Base-by-base conservation (phyloP, 2,113 vertebrate genomes). In the Jaculus jaculus region DNA sequence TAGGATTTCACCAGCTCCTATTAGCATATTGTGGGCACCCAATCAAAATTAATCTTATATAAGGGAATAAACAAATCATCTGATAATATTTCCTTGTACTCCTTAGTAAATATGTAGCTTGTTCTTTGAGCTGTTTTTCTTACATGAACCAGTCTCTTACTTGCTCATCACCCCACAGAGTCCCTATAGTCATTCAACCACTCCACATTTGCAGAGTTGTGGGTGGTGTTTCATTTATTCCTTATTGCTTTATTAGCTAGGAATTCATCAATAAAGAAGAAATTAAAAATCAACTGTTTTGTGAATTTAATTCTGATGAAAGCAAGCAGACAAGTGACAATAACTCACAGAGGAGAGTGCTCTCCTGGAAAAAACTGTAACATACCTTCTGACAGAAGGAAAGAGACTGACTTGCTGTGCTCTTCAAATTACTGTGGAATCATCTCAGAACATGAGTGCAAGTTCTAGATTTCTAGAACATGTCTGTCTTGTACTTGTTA, bases 31-130 rank as follows among this genome's bases (percentile, higher is more conserved):
- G 8, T 10, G 58, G 34, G 66, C 58, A 60, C 65, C 82, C 39
- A 74, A 23, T 39, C 72, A 80, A 90, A 77, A 92, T 13, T 80
- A 30, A 60, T 51, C 79, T 71, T 90, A 34, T 28, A 51, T n/a
- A 34, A 77, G 42, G 18, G 73, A 75, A 37, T 60, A 74, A 82
- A 39, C 28, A 28, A 90, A 60, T 54, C 26, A 72, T 60, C 66
- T 24, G 23, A 16, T 13, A 83, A 47, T 13, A 61, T 17, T 58
- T 71, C 77, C 39, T 66, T 23, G 65, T 21, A 83, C 78, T 26
- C 26, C 15, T 32, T 0, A 32, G 39, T 30, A 28, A 26, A 15
- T 10, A 32, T 4, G 60, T 51, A 65, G 82, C 12, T 86, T 60
- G 42, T 63, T 11, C 8, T 21, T 42, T n/a, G 3, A 32, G 47